Evolutionary conservation across 2,113 vertebrate species (phyloP).

Genomic region (Chloropsis hardwickii): DNA sequence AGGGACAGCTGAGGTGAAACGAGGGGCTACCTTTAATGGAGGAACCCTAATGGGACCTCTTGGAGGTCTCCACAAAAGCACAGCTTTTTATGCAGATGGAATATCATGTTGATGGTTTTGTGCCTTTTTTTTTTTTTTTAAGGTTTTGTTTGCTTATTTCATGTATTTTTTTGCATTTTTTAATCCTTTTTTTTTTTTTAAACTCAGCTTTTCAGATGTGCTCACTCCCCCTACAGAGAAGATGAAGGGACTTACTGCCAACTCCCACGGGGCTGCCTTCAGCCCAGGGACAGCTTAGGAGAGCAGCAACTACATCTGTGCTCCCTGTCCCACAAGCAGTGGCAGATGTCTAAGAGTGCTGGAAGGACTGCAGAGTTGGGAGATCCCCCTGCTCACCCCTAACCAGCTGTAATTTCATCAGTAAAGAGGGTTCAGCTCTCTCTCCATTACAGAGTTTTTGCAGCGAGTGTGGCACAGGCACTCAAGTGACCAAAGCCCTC

Average conservation of each 20-base stretch:
- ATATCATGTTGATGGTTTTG: neutral
- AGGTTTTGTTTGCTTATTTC: neutral
- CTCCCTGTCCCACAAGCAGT: neutral
- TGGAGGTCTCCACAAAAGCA: neutral
- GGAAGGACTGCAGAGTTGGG: neutral
- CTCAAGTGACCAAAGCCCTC: neutral
- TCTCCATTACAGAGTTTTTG: accelerated
- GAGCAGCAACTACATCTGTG: neutral
- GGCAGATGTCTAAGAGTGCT: neutral
- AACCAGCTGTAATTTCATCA: neutral
- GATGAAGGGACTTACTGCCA: neutral
- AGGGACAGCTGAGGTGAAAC: neutral
- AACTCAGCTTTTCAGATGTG: neutral
- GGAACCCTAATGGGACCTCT: neutral
- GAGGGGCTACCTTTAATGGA: neutral
- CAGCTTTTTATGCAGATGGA: neutral
- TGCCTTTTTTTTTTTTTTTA: neutral
- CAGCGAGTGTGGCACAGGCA: accelerated
- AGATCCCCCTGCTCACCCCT: neutral
- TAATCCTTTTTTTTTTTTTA: neutral
- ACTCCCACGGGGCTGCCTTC: neutral
- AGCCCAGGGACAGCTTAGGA: neutral
- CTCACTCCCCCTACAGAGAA: neutral
- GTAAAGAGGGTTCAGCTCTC: neutral
- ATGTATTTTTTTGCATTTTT: neutral